phyloP scores from a whole-genome alignment of 2,888 invertebrate species.

The Aphidius colemani region DNA sequence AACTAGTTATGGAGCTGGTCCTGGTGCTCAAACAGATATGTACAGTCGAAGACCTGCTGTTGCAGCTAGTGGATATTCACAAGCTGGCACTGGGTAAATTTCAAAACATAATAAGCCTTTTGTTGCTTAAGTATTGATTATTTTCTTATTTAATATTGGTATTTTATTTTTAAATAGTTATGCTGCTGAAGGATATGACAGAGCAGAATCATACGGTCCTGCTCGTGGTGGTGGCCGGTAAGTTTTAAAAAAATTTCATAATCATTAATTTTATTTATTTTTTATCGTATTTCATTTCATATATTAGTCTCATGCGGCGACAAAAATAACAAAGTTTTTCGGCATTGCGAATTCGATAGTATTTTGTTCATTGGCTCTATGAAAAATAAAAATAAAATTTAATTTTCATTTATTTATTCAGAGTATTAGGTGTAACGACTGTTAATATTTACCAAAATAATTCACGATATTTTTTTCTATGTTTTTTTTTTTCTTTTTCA shows the following conservation, averaged over 20 bases:
- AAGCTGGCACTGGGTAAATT: constrained; percentile 56
- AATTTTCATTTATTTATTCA: constrained; percentile 21
- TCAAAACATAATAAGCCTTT: background rate
- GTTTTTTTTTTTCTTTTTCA: constrained; percentile 14
- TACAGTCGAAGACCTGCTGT: constrained; percentile 57
- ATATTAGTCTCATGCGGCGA: background rate
- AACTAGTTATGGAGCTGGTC: constrained; percentile 51
- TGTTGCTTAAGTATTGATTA: background rate
- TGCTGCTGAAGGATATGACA: constrained; percentile 55
- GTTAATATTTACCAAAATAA: constrained; percentile 28
- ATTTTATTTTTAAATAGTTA: constrained; percentile 42
- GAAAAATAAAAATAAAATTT: constrained; percentile 13
- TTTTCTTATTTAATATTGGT: constrained; percentile 11
- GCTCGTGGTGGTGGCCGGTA: constrained; percentile 57
- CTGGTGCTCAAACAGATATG: constrained; percentile 57
- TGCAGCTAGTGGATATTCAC: constrained; percentile 55
- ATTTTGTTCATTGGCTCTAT: constrained; percentile 26
- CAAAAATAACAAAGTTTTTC: constrained; percentile 13
- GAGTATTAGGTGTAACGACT: constrained; percentile 59
- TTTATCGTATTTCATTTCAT: constrained; percentile 2
- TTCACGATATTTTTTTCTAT: constrained; percentile 25
- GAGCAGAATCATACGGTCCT: constrained; percentile 58
- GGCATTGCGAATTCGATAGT: constrained; percentile 25
- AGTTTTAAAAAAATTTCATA: constrained; percentile 38
- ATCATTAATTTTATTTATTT: constrained; percentile 10